phyloP scores from a whole-genome alignment of 2,888 invertebrate species.

The Malachius bipustulatus region DNA sequence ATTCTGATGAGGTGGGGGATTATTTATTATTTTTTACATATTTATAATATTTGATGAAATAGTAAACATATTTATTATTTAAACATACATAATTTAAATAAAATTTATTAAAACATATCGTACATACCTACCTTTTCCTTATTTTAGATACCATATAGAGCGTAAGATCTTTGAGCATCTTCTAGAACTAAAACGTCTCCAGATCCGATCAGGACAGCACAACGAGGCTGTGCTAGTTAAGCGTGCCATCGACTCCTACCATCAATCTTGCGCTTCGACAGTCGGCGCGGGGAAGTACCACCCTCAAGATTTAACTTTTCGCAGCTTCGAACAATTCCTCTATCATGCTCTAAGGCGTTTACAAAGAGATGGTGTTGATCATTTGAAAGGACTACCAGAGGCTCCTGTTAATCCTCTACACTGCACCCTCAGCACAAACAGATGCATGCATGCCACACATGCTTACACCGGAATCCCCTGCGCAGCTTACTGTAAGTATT shows the following conservation, averaged over 20 bases:
- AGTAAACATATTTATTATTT: no score
- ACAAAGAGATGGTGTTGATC: conserved; percentile 57
- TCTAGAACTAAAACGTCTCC: conserved; percentile 79
- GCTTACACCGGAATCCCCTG: conserved; percentile 84
- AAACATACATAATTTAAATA: no score
- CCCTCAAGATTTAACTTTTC: conserved; percentile 55
- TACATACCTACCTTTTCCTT: conserved; percentile 13
- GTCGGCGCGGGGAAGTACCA: conserved; percentile 53
- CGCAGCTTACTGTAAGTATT: conserved; percentile 75
- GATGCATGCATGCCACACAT: conserved; percentile 83
- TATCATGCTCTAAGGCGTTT: conserved; percentile 74
- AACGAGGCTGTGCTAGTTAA: conserved; percentile 83
- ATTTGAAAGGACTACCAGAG: conserved; percentile 39
- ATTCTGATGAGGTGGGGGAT: no score
- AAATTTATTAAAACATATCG: no score
- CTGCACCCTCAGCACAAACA: conserved; percentile 77
- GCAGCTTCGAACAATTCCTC: conserved; percentile 76
- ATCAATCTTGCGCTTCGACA: conserved; percentile 58
- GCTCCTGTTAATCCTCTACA: conserved; percentile 51
- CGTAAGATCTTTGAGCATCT: conserved; percentile 87
- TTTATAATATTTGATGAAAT: no score
- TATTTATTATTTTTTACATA: no score
- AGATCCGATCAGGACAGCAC: conserved; percentile 79
- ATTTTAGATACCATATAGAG: conserved; percentile 73
- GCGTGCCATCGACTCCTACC: conserved; percentile 73